Conservation (phyloP, 1,140 invertebrate genomes). For the Mizuhopecten yessoensis region DNA sequence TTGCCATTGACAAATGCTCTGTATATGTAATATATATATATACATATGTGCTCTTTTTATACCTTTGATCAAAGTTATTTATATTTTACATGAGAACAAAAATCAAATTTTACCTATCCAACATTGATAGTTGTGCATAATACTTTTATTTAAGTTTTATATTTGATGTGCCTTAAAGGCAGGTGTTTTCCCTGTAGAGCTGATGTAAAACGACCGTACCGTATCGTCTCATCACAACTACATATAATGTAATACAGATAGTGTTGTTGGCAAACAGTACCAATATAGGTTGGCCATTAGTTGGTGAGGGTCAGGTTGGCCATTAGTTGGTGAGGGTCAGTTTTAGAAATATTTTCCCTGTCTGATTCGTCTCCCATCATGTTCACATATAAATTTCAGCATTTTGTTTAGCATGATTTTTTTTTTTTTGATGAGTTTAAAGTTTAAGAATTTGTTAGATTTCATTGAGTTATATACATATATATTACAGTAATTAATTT, state of each 20-base stretch:
- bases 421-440: background rate
- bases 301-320: background rate
- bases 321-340: constrained; percentile 16
- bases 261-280: background rate
- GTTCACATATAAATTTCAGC: background rate
- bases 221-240: constrained; percentile 17
- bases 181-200: background rate
- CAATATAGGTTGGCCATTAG: background rate
- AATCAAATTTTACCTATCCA: constrained; percentile 35
- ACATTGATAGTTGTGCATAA: constrained; percentile 32
- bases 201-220: background rate
- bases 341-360: constrained; percentile 9
- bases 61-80: constrained; percentile 31
- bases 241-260: background rate
- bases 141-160: constrained; percentile 30
- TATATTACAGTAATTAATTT: constrained; percentile 12
- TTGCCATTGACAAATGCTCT: constrained; percentile 32
- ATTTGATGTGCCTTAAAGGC: constrained; percentile 26
- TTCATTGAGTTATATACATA: constrained; percentile 28
- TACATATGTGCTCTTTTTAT: constrained; percentile 38
- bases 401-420: background rate
- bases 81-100: constrained; percentile 38
- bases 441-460: background rate
- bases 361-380: background rate
- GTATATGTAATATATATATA: constrained; percentile 8